phyloP scores from a whole-genome alignment of 1,140 invertebrate species.

The Drosophila micromelanica region DNA sequence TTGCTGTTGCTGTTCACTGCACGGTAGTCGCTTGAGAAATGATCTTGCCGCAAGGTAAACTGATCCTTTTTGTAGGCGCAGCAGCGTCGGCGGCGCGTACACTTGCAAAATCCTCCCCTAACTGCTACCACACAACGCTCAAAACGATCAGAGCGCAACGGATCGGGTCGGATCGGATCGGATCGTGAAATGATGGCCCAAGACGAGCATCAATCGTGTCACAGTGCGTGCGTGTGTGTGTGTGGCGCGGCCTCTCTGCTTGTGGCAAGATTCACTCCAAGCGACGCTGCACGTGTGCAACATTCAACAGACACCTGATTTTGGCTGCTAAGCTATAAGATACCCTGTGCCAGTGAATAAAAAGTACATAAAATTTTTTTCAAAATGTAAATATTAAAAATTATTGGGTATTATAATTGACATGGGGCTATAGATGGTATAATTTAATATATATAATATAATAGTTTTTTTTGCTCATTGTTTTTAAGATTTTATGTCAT shows the following conservation, averaged over 20 bases:
- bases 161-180: constrained; percentile 23
- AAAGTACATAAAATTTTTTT: no score
- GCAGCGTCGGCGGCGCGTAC: constrained; percentile 39
- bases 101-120: constrained; percentile 82
- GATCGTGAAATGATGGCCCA: constrained; percentile 23
- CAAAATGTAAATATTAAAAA: no score
- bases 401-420: no score
- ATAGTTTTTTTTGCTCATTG: no score
- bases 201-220: constrained; percentile 69
- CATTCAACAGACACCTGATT: not conserved
- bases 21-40: constrained; percentile 83
- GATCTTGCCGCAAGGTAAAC: constrained; percentile 81
- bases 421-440: no score
- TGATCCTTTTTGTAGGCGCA: constrained; percentile 83
- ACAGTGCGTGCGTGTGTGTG: constrained; percentile 30
- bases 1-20: constrained; percentile 70
- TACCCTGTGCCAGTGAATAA: constrained; percentile 21
- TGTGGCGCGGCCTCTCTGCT: constrained; percentile 53
- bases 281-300: constrained; percentile 67
- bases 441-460: no score
- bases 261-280: constrained; percentile 65
- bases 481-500: not conserved
- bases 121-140: constrained; percentile 68
- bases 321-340: not conserved
- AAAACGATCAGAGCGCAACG: constrained; percentile 45